Conservation (phyloP, 2,113 vertebrate genomes). For the Aldabrachelys gigantea region DNA sequence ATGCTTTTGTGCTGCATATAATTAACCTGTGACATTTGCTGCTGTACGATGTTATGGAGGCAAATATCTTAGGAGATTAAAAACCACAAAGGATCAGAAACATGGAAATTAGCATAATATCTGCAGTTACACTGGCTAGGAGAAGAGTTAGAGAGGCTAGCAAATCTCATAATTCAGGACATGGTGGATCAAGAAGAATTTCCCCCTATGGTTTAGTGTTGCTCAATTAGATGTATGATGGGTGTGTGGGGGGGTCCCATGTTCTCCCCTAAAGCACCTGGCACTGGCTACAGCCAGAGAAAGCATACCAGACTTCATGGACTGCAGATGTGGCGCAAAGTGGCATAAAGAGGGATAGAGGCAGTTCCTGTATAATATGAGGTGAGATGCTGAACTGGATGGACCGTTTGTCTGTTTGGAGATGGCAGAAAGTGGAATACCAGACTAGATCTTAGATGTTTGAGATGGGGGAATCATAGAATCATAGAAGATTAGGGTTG, state of each 20-base stretch:
- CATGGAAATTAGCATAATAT: accelerated
- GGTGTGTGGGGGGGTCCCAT: background rate
- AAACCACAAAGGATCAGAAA: background rate
- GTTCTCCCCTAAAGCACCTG: background rate
- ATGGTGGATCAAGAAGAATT: background rate
- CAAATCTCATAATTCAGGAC: accelerated
- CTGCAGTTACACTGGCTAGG: accelerated
- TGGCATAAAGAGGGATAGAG: background rate
- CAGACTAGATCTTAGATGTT: background rate
- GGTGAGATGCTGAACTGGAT: background rate
- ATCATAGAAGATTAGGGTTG: too few species aligned
- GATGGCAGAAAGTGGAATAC: background rate
- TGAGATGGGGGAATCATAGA: background rate
- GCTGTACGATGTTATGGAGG: accelerated
- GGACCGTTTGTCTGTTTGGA: background rate
- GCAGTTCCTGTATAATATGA: background rate
- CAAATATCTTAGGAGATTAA: background rate
- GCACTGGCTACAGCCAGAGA: background rate
- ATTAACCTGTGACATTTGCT: background rate
- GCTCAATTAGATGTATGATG: background rate
- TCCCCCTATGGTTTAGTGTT: background rate
- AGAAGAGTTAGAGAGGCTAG: accelerated
- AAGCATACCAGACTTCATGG: too few species aligned
- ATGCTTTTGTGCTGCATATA: accelerated
- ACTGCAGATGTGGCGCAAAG: too few species aligned